Conservation (phyloP, 2,888 invertebrate genomes). For the Drosophila barbarae region DNA sequence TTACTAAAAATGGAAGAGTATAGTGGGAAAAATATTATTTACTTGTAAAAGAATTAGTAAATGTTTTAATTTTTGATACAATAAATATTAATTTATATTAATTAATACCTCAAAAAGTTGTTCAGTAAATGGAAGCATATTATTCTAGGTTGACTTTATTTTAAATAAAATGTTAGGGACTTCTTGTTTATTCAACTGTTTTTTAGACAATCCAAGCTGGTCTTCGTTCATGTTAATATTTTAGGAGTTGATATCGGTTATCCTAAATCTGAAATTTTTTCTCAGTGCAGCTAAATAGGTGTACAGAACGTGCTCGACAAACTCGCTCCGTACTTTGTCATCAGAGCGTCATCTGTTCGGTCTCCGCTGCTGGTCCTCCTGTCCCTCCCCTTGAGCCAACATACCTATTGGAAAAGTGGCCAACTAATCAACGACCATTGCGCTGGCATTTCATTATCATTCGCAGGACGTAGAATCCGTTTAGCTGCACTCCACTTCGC, state of each 20-base stretch:
- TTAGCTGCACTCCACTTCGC: constrained; percentile 16
- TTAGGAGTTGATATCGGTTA: neutral
- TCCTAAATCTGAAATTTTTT: neutral
- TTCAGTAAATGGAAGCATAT: neutral
- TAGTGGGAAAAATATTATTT: neutral
- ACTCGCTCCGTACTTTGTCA: constrained; percentile 54
- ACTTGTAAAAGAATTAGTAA: no score
- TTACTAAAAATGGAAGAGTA: neutral
- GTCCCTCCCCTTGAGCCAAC: neutral
- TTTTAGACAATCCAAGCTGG: neutral
- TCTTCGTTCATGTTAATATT: neutral
- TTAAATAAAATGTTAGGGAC: neutral
- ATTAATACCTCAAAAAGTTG: neutral
- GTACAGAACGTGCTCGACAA: constrained; percentile 48
- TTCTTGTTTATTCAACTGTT: neutral
- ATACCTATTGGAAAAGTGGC: constrained; percentile 50
- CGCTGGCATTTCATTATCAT: constrained; percentile 53
- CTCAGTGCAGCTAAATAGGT: constrained; percentile 51
- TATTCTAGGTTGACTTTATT: neutral
- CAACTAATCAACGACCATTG: constrained; percentile 62
- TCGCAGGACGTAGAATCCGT: constrained; percentile 40
- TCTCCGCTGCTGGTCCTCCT: neutral
- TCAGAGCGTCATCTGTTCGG: constrained; percentile 47
- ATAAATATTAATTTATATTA: no score
- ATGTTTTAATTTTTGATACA: no score